phyloP scores from a whole-genome alignment of 2,113 vertebrate species.

The Oryctolagus cuniculus region DNA sequence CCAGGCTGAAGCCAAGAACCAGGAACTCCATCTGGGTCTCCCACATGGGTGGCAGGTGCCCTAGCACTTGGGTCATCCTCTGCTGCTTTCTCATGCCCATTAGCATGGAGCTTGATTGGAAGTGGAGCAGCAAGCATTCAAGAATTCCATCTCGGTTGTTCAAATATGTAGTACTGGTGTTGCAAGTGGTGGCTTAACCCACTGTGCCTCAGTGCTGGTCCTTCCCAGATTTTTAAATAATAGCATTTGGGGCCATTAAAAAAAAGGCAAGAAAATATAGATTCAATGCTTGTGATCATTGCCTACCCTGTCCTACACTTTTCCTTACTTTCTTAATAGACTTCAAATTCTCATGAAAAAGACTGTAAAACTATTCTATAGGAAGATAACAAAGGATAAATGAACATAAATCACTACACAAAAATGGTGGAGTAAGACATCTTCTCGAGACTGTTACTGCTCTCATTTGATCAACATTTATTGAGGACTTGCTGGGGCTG shows the following conservation, averaged over 20 bases:
- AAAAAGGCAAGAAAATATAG: neutral
- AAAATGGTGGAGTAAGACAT: neutral
- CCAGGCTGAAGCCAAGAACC: too few relatives aligned
- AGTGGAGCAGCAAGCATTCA: too few relatives aligned
- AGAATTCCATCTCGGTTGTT: too few relatives aligned
- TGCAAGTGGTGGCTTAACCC: too few relatives aligned
- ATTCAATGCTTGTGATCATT: neutral
- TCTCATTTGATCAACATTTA: neutral
- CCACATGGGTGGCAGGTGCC: too few relatives aligned
- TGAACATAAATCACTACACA: slow-evolving; percentile 14
- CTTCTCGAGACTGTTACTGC: neutral
- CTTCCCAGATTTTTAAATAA: neutral
- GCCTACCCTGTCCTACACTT: neutral
- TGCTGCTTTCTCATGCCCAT: too few relatives aligned
- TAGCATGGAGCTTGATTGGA: too few relatives aligned
- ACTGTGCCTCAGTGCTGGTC: too few relatives aligned
- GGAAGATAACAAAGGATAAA: neutral
- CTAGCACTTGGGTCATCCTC: too few relatives aligned
- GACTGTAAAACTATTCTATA: neutral
- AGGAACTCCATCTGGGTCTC: too few relatives aligned
- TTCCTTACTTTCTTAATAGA: neutral
- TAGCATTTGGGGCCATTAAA: neutral
- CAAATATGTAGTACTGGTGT: too few relatives aligned
- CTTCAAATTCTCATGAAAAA: neutral
- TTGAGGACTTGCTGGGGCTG: neutral